Conservation (phyloP, 2,113 vertebrate genomes). For the Clarias batrachus region DNA sequence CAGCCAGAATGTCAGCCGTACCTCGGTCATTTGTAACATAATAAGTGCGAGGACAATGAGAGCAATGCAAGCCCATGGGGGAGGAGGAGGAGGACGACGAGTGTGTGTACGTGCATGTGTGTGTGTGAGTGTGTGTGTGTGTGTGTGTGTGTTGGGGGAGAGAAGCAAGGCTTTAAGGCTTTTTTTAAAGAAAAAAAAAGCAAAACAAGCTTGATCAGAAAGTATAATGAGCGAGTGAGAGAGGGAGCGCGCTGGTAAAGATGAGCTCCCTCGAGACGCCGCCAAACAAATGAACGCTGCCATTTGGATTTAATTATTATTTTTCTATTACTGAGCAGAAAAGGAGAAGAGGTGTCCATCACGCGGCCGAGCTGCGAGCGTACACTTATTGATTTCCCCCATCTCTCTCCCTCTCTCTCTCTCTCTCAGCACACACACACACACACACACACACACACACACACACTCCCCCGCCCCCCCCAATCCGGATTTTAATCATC, state of each 20-base stretch:
- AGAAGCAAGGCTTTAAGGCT: constrained; percentile 82
- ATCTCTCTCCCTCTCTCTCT: constrained; percentile 27
- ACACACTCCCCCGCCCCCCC: too few relatives aligned
- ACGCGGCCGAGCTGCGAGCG: constrained; percentile 84
- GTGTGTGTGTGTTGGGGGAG: constrained; percentile 61
- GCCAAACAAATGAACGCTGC: constrained; percentile 90
- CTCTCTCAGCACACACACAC: constrained; percentile 62
- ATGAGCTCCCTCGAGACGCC: constrained; percentile 83
- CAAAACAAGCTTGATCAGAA: constrained; percentile 84
- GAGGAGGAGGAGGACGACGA: constrained; percentile 71
- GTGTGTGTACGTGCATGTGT: constrained; percentile 56
- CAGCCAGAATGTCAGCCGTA: constrained; percentile 94
- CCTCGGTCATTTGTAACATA: constrained; percentile 99
- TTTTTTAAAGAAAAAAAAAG: constrained; percentile 26
- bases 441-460: too few relatives aligned
- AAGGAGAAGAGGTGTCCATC: constrained; percentile 81
- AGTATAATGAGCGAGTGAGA: constrained; percentile 91
- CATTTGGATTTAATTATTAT: constrained; percentile 95
- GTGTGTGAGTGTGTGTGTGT: constrained; percentile 19
- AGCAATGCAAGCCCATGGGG: constrained; percentile 86
- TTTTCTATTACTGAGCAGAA: constrained; percentile 83
- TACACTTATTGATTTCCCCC: constrained; percentile 91
- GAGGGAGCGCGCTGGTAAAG: constrained; percentile 73
- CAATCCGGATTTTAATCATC: constrained; percentile 98
- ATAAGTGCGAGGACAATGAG: constrained; percentile 99